Evolutionary conservation across 2,888 invertebrate species (phyloP), one percentile per base, ranked within the genome.

Genomic region (Campoletis raptor): DNA sequence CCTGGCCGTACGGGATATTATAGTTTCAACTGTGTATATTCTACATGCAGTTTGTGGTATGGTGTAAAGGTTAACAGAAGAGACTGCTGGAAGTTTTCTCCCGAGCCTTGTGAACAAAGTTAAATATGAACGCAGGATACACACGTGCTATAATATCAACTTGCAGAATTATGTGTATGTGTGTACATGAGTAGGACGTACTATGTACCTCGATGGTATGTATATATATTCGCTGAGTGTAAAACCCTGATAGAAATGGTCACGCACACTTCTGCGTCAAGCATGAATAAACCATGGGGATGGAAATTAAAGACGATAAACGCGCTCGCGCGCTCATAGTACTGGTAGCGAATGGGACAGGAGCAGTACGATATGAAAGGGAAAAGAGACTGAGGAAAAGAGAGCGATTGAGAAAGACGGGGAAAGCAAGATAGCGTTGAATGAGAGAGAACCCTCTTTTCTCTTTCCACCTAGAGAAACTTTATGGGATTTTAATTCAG

Each of bases 241-340:
- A 70, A 45, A 61, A 30, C 12, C 52, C 81, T 57, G 64, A 82
- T 79, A 77, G 80, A 80, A 85, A 84, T 85, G 85, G 78, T 66
- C 83, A 81, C 88, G 87, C 90, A 86, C 82, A 87, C 83, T 88
- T 87, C 82, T 87, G 82, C 85, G 88, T 78, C 81, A 85, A 54
- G 80, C 90, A 93, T 93, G 93, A 93, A 93, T 93, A 93, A 93
- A 88, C 89, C 93, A 93, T 93, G 92, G 92, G 91, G 90, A 92
- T 93, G 93, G 92, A 93, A 93, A 93, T 93, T 93, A 93, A 93
- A 93, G 92, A 92, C 93, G 93, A 93, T 93, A 92, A 93, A 93
- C 92, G 92, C 91, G 90, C 89, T 66, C n/a, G 81, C 78, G 70
- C 69, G 69, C 78, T 45, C 30, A 36, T 48, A 69, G 45, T 30